Evolutionary conservation across 2,797 vertebrate genomes (phyloP).

Genomic region (Eulemur rubriventer): DNA sequence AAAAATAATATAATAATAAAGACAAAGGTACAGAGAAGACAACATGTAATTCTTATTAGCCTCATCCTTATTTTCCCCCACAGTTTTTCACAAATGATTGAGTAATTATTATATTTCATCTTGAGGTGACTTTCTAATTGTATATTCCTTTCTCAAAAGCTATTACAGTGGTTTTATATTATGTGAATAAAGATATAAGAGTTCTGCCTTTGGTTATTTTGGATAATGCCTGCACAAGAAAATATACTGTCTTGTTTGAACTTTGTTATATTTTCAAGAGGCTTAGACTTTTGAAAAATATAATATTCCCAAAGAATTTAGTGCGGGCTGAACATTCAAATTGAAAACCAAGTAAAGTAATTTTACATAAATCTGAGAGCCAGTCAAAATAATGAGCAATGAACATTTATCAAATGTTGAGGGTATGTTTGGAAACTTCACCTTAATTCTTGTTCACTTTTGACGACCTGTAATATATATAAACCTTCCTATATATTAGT

Average conservation of each 20-base stretch:
- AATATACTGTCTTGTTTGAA: conserved; percentile 43
- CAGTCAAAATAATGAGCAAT: conserved; percentile 58
- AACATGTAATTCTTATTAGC: conserved; percentile 29
- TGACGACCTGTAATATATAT: not conserved
- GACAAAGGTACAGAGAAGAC: not conserved
- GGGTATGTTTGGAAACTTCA: conserved; percentile 27
- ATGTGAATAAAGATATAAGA: conserved; percentile 46
- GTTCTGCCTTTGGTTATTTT: conserved; percentile 64
- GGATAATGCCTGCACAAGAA: conserved; percentile 37
- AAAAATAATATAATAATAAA: not conserved
- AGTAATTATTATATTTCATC: not conserved
- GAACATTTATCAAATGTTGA: not conserved
- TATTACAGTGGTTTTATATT: conserved; percentile 46
- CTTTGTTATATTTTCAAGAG: conserved; percentile 49
- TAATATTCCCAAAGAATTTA: conserved; percentile 56
- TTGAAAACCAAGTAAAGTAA: conserved; percentile 49
- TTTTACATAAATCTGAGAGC: conserved; percentile 56
- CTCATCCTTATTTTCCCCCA: not conserved
- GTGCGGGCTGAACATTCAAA: conserved; percentile 49
- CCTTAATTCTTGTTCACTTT: conserved; percentile 13
- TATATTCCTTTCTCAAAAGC: conserved; percentile 36
- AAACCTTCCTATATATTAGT: conserved; percentile 12
- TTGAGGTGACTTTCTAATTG: conserved; percentile 50
- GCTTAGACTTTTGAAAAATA: conserved; percentile 31
- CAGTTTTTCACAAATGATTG: not conserved